These are phyloP conservation scores for Meriones unguiculatus DNA, from an alignment of 2,113 vertebrate genomes.

Conservation along the genomic window DNA sequence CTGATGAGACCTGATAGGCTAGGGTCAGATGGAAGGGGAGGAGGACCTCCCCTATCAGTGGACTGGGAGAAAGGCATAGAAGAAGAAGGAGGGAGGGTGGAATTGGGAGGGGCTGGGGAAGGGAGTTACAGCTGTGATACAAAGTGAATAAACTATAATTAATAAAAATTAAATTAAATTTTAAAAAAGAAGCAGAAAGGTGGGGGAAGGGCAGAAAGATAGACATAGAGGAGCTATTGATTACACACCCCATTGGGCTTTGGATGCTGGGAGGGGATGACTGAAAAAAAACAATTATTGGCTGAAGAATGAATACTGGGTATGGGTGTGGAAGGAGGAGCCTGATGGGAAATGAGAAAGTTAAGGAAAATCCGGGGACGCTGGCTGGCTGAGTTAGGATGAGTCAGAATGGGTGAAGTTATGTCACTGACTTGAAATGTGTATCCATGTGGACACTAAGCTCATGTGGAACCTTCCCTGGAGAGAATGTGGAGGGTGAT, in stretches of 20 bases:
- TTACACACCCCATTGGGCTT: too few species aligned
- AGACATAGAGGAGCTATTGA: not conserved
- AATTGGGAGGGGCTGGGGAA: too few species aligned
- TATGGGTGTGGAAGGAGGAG: too few species aligned
- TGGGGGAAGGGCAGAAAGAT: not conserved
- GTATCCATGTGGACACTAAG: not conserved
- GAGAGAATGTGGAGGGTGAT: not conserved
- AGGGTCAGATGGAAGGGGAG: too few species aligned
- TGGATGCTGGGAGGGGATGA: not conserved
- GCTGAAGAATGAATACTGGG: not conserved
- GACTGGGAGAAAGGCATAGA: too few species aligned
- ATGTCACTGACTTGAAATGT: accelerated
- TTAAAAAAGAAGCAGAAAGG: not conserved
- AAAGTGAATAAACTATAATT: too few species aligned
- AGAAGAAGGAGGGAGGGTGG: too few species aligned
- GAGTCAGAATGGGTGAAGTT: not conserved
- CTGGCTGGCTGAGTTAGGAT: not conserved
- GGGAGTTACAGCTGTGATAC: too few species aligned
- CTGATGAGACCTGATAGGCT: too few species aligned
- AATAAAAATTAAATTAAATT: too few species aligned
- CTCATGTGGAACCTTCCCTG: not conserved
- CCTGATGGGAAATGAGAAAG: accelerated
- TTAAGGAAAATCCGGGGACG: not conserved
- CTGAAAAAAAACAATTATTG: not conserved
- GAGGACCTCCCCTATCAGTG: too few species aligned